Evolutionary conservation across 2,797 vertebrate species (phyloP).

Genomic region (Tadarida brasiliensis): DNA sequence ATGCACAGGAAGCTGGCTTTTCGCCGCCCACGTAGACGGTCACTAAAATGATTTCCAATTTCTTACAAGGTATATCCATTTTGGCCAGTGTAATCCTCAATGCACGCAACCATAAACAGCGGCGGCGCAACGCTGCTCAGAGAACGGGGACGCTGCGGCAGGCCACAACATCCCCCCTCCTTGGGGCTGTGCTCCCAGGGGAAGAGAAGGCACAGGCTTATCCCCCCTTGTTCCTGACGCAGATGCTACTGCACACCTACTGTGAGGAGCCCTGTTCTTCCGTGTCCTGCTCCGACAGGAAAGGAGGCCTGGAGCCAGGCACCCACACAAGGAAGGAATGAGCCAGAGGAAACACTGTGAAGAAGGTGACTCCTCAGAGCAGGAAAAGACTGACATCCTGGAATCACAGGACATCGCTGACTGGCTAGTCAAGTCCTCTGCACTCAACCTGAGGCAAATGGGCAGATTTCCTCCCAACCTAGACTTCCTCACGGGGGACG

Average conservation of each 20-base stretch:
- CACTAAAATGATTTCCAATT: constrained; percentile 46
- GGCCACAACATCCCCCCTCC: background rate
- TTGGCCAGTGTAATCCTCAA: constrained; percentile 42
- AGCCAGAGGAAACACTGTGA: background rate
- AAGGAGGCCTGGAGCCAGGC: background rate
- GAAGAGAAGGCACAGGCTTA: background rate
- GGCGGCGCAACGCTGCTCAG: background rate
- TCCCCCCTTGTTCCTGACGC: background rate
- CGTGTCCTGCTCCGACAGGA: background rate
- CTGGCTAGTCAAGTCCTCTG: background rate
- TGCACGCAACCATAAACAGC: background rate
- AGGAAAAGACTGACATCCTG: constrained; percentile 11
- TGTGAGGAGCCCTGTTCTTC: background rate
- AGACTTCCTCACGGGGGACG: background rate
- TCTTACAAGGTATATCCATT: background rate
- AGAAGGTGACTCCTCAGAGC: background rate
- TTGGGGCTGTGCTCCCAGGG: background rate
- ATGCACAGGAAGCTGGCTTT: background rate
- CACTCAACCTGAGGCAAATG: background rate
- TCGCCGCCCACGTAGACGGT: background rate
- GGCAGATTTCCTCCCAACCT: background rate
- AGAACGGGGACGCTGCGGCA: background rate
- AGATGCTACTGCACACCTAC: background rate
- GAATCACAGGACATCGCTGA: background rate
- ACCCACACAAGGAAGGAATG: background rate